A percentile compares a stretch with the other conserved stretches of the same genome.
Conservation (phyloP, 2,797 vertebrate species). For the Apodemus agrarius region DNA sequence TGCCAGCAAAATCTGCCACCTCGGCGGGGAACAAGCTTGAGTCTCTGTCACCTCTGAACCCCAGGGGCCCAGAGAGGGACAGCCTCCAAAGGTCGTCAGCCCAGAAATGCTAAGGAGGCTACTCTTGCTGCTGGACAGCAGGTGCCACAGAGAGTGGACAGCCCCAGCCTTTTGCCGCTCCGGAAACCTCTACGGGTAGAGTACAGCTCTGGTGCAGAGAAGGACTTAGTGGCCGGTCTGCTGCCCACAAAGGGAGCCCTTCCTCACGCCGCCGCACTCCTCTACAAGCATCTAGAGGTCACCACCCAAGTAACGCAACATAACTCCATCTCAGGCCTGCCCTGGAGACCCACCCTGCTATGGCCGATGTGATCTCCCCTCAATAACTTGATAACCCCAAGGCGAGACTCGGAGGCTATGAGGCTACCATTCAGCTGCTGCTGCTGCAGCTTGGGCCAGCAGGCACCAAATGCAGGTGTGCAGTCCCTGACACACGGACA, state of each 20-base stretch:
- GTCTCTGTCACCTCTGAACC: background rate
- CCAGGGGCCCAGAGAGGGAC: background rate
- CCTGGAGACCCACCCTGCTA: background rate
- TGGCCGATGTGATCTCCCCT: accelerated
- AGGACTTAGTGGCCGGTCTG: accelerated
- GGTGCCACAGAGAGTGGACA: background rate
- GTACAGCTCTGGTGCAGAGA: background rate
- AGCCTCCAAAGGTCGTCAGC: background rate
- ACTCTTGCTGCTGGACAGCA: too few species aligned
- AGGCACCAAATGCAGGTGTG: background rate
- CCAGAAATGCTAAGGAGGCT: background rate
- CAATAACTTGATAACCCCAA: background rate
- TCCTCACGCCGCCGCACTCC: too few species aligned
- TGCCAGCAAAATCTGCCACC: background rate
- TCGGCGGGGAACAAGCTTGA: background rate
- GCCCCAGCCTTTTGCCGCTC: background rate
- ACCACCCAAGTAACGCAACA: background rate
- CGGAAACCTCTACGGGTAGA: background rate
- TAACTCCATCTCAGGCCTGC: background rate
- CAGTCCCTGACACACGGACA: background rate
- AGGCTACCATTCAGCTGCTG: background rate
- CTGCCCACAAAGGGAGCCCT: background rate
- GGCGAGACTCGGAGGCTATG: background rate
- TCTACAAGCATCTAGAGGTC: background rate
- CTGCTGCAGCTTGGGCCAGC: background rate